A percentile compares a stretch with the other conserved stretches of the same genome.
These are phyloP conservation scores for Ursus arctos DNA, from an alignment of 2,113 vertebrate genomes.

Conservation along the genomic window DNA sequence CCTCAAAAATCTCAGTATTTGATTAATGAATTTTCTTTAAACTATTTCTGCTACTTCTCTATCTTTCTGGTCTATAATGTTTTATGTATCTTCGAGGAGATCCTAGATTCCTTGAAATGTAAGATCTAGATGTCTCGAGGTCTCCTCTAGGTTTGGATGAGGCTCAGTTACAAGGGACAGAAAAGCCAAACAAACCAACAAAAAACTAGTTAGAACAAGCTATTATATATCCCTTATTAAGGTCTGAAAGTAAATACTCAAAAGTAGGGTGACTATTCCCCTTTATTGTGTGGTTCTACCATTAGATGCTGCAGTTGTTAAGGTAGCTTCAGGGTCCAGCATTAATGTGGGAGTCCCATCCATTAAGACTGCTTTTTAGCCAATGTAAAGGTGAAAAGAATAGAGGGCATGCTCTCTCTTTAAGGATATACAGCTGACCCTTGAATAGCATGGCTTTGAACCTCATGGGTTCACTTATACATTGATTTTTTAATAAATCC, in stretches of 20 bases:
- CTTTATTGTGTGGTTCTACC: rapidly evolving
- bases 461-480: neutral
- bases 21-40: neutral
- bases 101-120: neutral
- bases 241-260: neutral
- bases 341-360: neutral
- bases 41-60: neutral
- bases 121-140: neutral
- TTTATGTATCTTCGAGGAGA: neutral
- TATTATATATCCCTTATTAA: neutral
- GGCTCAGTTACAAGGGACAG: neutral
- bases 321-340: neutral
- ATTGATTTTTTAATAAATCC: neutral
- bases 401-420: neutral
- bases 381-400: neutral
- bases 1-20: neutral
- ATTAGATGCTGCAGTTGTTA: neutral
- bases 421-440: neutral
- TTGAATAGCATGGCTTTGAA: neutral
- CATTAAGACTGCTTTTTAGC: neutral
- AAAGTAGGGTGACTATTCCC: neutral
- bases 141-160: neutral
- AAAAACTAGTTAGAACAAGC: neutral
- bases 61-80: neutral
- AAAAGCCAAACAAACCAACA: neutral